Evolutionary conservation across 2,888 invertebrate genomes (phyloP).

Genomic region (Acleris cristana): DNA sequence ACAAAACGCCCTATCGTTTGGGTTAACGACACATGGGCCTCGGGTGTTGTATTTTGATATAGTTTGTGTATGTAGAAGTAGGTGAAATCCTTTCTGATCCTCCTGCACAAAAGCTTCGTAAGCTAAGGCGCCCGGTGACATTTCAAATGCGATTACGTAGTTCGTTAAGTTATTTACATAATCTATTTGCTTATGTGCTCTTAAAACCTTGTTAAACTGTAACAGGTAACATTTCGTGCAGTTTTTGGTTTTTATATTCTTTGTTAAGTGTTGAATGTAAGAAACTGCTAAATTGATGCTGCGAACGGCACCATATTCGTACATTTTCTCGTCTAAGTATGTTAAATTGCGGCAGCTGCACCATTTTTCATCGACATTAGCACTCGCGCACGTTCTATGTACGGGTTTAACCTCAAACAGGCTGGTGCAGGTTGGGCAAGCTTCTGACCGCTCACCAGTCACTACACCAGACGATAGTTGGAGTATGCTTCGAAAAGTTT

Average conservation of each 20-base stretch:
- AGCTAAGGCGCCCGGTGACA: constrained; percentile 85
- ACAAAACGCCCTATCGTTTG: constrained; percentile 56
- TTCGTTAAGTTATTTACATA: constrained; percentile 58
- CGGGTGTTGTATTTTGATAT: constrained; percentile 55
- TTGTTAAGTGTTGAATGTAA: constrained; percentile 50
- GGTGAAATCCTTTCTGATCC: constrained; percentile 59
- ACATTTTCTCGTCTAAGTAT: constrained; percentile 57
- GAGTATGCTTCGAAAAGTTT: constrained; percentile 86
- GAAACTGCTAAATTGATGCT: constrained; percentile 72
- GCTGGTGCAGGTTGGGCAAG: constrained; percentile 86
- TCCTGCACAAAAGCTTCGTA: constrained; percentile 87
- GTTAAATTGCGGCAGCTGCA: constrained; percentile 87
- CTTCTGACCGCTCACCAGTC: constrained; percentile 62
- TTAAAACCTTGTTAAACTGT: constrained; percentile 72
- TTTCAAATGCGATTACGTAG: constrained; percentile 85
- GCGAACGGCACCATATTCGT: constrained; percentile 56
- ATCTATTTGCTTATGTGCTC: constrained; percentile 67
- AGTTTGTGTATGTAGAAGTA: constrained; percentile 81
- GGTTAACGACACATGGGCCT: constrained; percentile 55
- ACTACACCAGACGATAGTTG: constrained; percentile 67
- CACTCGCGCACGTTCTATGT: constrained; percentile 86
- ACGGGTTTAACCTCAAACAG: constrained; percentile 83
- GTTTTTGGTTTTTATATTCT: constrained; percentile 50
- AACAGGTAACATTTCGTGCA: constrained; percentile 78
- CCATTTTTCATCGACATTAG: constrained; percentile 88